A percentile compares a stretch with the other conserved stretches of the same genome.
These are phyloP conservation scores for Patagioenas fasciata DNA, from an alignment of 2,113 vertebrate genomes.

Conservation along the genomic window DNA sequence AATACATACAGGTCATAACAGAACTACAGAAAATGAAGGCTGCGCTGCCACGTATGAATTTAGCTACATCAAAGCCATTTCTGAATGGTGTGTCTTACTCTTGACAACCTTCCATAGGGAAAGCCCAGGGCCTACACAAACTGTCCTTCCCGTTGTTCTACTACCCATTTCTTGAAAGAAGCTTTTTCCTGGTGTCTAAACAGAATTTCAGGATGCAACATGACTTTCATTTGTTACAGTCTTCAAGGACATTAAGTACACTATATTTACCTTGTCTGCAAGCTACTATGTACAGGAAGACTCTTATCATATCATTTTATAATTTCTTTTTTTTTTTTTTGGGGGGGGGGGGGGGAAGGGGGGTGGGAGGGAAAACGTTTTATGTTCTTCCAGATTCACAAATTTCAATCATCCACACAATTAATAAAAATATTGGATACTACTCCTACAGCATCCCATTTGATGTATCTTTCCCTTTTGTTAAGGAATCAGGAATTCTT, in stretches of 20 bases:
- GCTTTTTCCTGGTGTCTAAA: not conserved
- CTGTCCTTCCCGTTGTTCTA: not conserved
- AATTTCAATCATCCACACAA: not conserved
- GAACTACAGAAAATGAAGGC: not conserved
- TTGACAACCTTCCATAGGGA: not conserved
- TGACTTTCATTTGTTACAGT: not conserved
- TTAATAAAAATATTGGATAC: not conserved
- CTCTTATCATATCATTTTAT: not conserved
- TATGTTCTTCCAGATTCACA: not conserved
- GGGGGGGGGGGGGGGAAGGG: no score
- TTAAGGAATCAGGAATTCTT: not conserved
- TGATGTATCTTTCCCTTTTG: not conserved
- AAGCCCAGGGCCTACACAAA: not conserved
- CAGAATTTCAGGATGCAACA: not conserved
- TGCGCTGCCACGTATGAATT: fast-evolving
- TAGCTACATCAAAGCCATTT: not conserved
- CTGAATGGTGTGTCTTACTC: not conserved
- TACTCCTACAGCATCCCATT: not conserved
- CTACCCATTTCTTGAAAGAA: not conserved
- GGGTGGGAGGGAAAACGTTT: no score
- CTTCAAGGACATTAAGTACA: not conserved
- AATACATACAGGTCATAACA: not conserved
- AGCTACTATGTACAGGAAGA: not conserved
- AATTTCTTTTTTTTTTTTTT: no score
- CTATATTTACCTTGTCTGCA: not conserved